Evolutionary conservation across 1,140 invertebrate species (phyloP), one percentile per base, ranked within the genome.

Genomic region (Alviniconcha marisindica): DNA sequence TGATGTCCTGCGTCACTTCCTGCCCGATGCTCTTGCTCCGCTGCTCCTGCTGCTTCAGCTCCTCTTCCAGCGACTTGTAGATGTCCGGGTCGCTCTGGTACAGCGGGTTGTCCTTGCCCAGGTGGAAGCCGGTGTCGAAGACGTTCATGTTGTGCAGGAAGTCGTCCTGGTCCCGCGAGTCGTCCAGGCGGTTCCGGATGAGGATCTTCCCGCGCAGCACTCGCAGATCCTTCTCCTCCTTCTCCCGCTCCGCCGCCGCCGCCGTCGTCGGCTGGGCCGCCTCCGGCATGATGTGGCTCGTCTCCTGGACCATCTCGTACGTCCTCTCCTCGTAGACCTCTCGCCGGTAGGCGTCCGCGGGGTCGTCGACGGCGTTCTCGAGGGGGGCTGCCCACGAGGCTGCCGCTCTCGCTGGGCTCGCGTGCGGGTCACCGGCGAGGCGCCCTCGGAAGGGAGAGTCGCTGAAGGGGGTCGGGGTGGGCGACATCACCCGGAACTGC

Each of bases 11-110:
- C 21, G 69, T 85, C 21, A 88, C 79, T 12, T 84, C 79, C 33
- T 81, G 66, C 15, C 83, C 76, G 4, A 83, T 69, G 54, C 69
- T 48, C 0, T 56, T 73, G 31, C 82, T 73, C 0, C 51, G n/a
- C 33, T 81, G 78, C 33, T 77, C 42, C 36, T 85, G 78, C 54
- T 78, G 44, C 48, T 85, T 78, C 63, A 82, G 81, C 66, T 91
- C 89, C 60, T 82, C 71, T 60, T 86, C 82, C 18, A 86, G 83
- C 21, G 76, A 51, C 69, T 86, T 85, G 76, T 84, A 86, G 31
- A 91, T 66, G 80, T 91, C 89, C 15, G 87, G 87, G 69, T 91
- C 90, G 84, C 90, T 91, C 69, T 88, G 83, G 69, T 91, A 91
- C 69, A 91, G 81, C 0, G 90, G 90, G 76, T 91, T 91, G 56